These are phyloP conservation scores for Nephrotoma appendiculata DNA, from an alignment of 2,888 invertebrate genomes.

Conservation along the genomic window DNA sequence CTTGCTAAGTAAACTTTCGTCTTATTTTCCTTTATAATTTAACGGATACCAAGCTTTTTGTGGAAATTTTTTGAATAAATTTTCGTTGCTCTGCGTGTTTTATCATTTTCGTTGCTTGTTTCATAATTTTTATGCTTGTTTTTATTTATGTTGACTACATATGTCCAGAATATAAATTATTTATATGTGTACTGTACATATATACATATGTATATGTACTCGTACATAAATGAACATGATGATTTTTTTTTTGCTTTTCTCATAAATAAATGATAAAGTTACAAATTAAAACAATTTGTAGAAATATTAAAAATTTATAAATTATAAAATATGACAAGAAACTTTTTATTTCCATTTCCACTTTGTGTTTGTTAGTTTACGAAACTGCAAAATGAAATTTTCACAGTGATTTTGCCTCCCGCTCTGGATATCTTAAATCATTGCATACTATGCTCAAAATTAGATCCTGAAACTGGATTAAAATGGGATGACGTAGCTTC, in stretches of 20 bases:
- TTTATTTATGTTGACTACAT: background rate
- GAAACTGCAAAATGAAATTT: too few species aligned
- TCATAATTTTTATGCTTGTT: background rate
- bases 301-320: background rate
- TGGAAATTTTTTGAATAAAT: background rate
- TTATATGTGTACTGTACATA: background rate
- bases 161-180: background rate
- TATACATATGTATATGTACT: background rate
- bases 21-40: too few species aligned
- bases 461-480: too few species aligned
- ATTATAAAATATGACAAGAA: background rate
- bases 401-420: too few species aligned
- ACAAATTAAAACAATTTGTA: background rate
- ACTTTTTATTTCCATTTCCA: background rate
- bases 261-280: background rate
- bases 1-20: too few species aligned
- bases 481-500: too few species aligned
- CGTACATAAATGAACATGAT: too few species aligned
- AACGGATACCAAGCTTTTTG: background rate
- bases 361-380: background rate
- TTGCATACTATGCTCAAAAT: too few species aligned
- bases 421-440: too few species aligned
- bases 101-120: background rate
- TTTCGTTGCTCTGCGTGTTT: background rate
- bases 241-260: background rate